These are phyloP conservation scores for Mormyrops attenuatus DNA, from an alignment of 2,797 vertebrate genomes.

Conservation along the genomic window DNA sequence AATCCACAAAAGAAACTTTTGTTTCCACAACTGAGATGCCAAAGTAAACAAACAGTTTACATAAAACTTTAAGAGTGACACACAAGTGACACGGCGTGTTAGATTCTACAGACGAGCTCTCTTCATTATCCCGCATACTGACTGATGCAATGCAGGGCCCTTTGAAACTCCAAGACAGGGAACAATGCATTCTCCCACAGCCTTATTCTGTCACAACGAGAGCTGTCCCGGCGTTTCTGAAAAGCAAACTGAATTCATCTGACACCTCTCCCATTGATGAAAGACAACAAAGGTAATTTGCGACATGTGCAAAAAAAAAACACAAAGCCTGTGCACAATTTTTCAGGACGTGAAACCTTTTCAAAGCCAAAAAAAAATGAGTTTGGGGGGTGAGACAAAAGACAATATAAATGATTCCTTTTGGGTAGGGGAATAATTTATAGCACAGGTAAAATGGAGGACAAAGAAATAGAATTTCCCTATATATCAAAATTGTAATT, in stretches of 20 bases:
- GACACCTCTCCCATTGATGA: constrained; percentile 41
- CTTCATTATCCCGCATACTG: constrained; percentile 42
- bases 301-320: constrained; percentile 23
- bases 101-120: constrained; percentile 32
- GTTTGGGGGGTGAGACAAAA: background rate
- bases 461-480: background rate
- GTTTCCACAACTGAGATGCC: constrained; percentile 17
- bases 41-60: constrained; percentile 34
- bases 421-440: background rate
- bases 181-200: constrained; percentile 37
- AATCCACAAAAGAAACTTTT: constrained; percentile 18
- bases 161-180: constrained; percentile 39
- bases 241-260: constrained; percentile 33
- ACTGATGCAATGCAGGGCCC: constrained; percentile 43
- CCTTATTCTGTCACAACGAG: constrained; percentile 46
- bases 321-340: background rate
- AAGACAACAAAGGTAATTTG: constrained; percentile 39
- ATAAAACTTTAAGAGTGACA: constrained; percentile 31
- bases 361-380: constrained; percentile 16
- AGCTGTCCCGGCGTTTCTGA: constrained; percentile 30
- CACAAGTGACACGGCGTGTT: constrained; percentile 29
- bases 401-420: background rate
- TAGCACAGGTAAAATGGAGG: background rate
- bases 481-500: background rate
- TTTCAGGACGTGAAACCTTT: background rate